Evolutionary conservation across 2,113 vertebrate genomes (phyloP), one percentile per base, ranked within the genome.

Genomic region (Colius striatus): DNA sequence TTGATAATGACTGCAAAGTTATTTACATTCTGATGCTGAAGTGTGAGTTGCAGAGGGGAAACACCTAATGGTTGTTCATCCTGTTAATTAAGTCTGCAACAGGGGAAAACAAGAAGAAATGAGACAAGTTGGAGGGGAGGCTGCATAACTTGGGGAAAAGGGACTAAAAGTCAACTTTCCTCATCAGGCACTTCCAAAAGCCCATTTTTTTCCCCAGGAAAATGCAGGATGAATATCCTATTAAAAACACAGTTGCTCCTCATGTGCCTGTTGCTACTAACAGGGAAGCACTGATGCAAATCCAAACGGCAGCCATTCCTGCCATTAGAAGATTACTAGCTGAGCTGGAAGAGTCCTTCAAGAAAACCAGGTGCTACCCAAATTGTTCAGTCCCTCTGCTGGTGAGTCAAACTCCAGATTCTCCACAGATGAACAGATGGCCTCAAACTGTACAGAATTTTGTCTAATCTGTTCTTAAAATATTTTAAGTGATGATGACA

Each of bases 1-100:
- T 60, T 75, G 76, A 78, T 96, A 96, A 92, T 88, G 80, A 75
- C 80, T 87, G 88, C 79, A 78, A 80, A 96, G 76, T 84, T 94
- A 96, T 96, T 92, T 94, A 85, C 90, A 92, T 96, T 93, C 90
- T 83, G 83, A 82, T 86, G 87, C 79, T 32, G 22, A 78, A 93
- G 85, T 47, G 62, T 61, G 83, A 96, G 90, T 41, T 97, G 92
- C 77, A 83, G 79, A 96, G 70, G 90, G 90, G 92, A 81, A 94
- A 93, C 88, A 93, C 94, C 93, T 94, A 94, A 95, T 88, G 72
- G 83, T 38, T 83, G 93, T 95, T 95, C 93, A 79, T 77, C 81
- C 83, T 74, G 65, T 75, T 96, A 94, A 95, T 93, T 58, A 95
- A 94, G 50, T 86, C 76, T 95, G 61, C 72, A 93, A 67, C 6